A percentile compares a stretch with the other conserved stretches of the same genome.
phyloP scores from a whole-genome alignment of 2,797 vertebrate species.

The Tolypeutes matacus region DNA sequence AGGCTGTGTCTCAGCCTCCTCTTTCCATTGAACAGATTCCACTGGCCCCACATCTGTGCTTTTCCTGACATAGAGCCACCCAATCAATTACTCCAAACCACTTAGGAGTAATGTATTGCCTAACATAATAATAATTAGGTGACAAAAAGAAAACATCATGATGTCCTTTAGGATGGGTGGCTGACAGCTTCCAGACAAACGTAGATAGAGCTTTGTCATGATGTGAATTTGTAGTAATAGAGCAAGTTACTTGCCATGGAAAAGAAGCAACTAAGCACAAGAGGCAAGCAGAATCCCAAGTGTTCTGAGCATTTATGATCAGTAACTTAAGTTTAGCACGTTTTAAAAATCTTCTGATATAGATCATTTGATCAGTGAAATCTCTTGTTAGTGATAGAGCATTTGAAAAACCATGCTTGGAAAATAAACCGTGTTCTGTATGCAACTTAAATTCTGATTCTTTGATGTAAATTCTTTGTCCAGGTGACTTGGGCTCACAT shows the following conservation, averaged over 20 bases:
- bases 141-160: conserved; percentile 85
- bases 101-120: conserved; percentile 86
- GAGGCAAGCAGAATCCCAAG: not conserved
- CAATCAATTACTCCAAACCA: conserved; percentile 87
- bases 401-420: not conserved
- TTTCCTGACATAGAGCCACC: conserved; percentile 91
- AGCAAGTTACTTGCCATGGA: not conserved
- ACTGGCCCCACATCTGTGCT: conserved; percentile 92
- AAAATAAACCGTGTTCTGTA: not conserved
- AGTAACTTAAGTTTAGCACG: not conserved
- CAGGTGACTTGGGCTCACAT: not conserved
- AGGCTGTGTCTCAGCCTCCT: conserved; percentile 24
- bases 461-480: conserved; percentile 30
- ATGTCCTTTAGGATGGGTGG: conserved; percentile 74
- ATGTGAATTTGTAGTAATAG: conserved; percentile 24
- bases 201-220: not conserved
- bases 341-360: not conserved
- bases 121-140: conserved; percentile 86
- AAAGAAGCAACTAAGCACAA: not conserved
- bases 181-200: conserved; percentile 81
- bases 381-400: not conserved
- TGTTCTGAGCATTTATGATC: not conserved
- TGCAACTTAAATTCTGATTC: not conserved
- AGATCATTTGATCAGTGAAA: not conserved
- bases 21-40: conserved; percentile 59